phyloP scores from a whole-genome alignment of 2,888 invertebrate species.

The Chalcis sispes region DNA sequence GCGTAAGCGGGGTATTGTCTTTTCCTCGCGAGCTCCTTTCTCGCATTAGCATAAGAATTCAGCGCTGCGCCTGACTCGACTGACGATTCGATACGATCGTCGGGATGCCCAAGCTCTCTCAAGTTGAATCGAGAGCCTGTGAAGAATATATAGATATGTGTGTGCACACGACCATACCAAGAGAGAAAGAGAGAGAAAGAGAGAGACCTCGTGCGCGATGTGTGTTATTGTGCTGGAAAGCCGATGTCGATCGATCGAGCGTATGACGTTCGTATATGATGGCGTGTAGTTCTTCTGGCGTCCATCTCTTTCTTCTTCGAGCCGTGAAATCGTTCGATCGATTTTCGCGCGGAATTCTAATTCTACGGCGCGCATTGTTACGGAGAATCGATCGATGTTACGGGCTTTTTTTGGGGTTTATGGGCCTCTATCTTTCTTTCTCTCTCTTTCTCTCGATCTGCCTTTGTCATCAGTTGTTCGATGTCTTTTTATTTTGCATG shows the following conservation, averaged over 20 bases:
- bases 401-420: neutral
- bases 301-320: neutral
- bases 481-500: too few relatives aligned
- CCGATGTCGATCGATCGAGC: neutral
- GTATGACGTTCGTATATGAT: neutral
- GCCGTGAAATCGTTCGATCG: slow-evolving; percentile 2
- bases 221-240: neutral
- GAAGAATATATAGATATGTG: neutral
- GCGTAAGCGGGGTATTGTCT: slow-evolving; percentile 71
- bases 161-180: too few relatives aligned
- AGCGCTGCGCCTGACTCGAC: slow-evolving; percentile 75
- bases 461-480: too few relatives aligned
- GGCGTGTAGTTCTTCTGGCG: neutral
- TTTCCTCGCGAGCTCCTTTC: slow-evolving; percentile 73
- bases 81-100: slow-evolving; percentile 69
- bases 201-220: neutral
- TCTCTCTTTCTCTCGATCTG: too few relatives aligned
- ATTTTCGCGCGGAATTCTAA: slow-evolving; percentile 36
- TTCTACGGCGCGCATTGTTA: neutral
- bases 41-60: slow-evolving; percentile 77
- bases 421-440: neutral
- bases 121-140: slow-evolving; percentile 64
- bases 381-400: neutral
- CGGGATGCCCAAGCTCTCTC: slow-evolving; percentile 58
- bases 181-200: slow-evolving; percentile 14